Conservation (phyloP, 2,113 vertebrate genomes). For the Carassius gibelio region DNA sequence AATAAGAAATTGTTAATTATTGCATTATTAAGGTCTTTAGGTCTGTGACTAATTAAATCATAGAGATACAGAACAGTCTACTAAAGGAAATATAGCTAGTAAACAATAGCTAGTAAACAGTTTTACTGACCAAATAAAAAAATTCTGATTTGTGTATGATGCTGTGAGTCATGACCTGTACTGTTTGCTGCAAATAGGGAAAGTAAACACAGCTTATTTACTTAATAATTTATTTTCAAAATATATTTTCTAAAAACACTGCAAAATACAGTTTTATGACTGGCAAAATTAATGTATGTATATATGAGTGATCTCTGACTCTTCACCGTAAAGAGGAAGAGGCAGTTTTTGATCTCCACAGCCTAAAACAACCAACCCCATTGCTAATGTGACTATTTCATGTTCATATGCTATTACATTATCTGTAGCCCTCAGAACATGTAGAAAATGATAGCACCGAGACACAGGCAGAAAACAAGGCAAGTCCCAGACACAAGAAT, state of each 20-base stretch:
- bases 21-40: not conserved
- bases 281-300: not conserved
- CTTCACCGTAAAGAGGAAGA: too few relatives aligned
- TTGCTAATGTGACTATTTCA: not conserved
- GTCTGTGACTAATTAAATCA: not conserved
- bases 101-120: too few relatives aligned
- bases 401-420: conserved; percentile 7
- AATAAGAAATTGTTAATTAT: not conserved
- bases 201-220: not conserved
- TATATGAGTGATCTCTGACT: not conserved
- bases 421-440: conserved; percentile 31
- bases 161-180: too few relatives aligned
- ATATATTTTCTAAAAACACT: not conserved
- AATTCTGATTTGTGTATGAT: too few relatives aligned
- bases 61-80: not conserved
- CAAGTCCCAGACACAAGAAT: conserved; percentile 29
- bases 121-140: too few relatives aligned
- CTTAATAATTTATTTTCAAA: not conserved
- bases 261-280: not conserved
- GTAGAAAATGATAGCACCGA: conserved; percentile 20
- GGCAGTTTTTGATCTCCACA: not conserved
- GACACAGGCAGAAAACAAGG: conserved; percentile 33
- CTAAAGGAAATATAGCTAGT: not conserved
- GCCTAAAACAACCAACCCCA: not conserved
- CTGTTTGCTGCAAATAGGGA: too few relatives aligned